Base-by-base conservation (phyloP, 2,113 vertebrate genomes). In the Zapus hudsonius region DNA sequence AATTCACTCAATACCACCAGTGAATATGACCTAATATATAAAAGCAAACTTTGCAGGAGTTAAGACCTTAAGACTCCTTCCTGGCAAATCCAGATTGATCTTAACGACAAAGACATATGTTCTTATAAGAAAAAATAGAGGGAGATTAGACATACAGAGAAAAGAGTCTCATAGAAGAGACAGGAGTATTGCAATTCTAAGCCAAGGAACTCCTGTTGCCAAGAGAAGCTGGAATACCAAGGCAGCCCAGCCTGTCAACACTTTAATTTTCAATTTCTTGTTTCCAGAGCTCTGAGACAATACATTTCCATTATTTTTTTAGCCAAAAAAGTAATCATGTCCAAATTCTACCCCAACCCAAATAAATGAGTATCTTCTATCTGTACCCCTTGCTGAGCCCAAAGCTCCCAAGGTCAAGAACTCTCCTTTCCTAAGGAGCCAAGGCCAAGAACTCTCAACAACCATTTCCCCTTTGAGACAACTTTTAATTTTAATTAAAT, bases 311-410 rank as follows among this genome's bases (percentile, higher is more conserved):
- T 85, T 81, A 5, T 78, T 89, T 84, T 0, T 25, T 69, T 94
- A 7, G 38, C 15, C 57, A 72, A 91, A 89, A 78, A 57, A 19
- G 61, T 0, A 22, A 22, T 61, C 88, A 31, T 52, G 47, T 3
- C 16, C 47, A 61, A 73, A 57, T 76, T 90, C 27, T 19, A 79
- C 13, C 10, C 44, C 22, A 31, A 92, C 59, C 25, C 63, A 94
- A 72, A 79, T 72, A 92, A 88, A 79, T 63, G n/a, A 55, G 5
- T 33, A 23, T 57, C 33, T 87, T 55, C 81, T 84, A n/a, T 6
- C 87, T 92, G 31, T 42, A 73, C 72, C 2, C 17, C 6, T 44
- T 72, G 31, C n/a, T 23, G 10, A 36, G 31, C 73, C 4, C 31
- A 44, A 91, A 55, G 15, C 20, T 29, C 66, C 55, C 69, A 15